These are phyloP conservation scores for Xanthia togata DNA, from an alignment of 2,888 invertebrate genomes.

Conservation along the genomic window DNA sequence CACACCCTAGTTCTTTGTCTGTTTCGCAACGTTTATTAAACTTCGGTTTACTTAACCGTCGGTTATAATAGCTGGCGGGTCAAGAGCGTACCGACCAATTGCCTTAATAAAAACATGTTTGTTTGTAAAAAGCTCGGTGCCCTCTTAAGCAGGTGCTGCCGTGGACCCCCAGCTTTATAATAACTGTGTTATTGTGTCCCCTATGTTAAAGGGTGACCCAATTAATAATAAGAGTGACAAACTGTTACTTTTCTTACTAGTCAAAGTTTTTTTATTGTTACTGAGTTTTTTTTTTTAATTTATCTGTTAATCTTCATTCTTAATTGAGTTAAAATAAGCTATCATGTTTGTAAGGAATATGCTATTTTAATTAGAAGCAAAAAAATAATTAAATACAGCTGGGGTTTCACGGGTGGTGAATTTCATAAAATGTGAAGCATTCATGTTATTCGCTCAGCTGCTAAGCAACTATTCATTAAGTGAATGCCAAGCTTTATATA, in stretches of 20 bases:
- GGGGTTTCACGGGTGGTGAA: conserved; percentile 29
- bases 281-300: background rate
- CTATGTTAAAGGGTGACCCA: conserved; percentile 6
- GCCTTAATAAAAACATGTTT: too few species aligned
- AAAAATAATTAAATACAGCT: conserved; percentile 33
- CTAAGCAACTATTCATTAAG: conserved; percentile 59
- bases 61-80: background rate
- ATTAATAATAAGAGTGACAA: conserved; percentile 27
- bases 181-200: background rate
- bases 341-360: conserved; percentile 14
- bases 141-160: conserved; percentile 45
- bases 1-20: background rate
- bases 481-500: conserved; percentile 46
- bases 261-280: background rate
- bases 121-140: too few species aligned
- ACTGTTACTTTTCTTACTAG: background rate
- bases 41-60: conserved; percentile 10
- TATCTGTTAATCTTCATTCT: background rate
- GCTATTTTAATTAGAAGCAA: conserved; percentile 44
- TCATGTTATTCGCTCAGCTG: conserved; percentile 41
- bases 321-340: background rate
- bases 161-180: background rate
- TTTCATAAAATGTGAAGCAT: conserved; percentile 52
- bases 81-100: too few species aligned
- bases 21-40: conserved; percentile 1